Percentiles rank a stretch among this genome's conserved stretches.
phyloP scores from a whole-genome alignment of 2,888 invertebrate species.

The Chromoteleia sp. region DNA sequence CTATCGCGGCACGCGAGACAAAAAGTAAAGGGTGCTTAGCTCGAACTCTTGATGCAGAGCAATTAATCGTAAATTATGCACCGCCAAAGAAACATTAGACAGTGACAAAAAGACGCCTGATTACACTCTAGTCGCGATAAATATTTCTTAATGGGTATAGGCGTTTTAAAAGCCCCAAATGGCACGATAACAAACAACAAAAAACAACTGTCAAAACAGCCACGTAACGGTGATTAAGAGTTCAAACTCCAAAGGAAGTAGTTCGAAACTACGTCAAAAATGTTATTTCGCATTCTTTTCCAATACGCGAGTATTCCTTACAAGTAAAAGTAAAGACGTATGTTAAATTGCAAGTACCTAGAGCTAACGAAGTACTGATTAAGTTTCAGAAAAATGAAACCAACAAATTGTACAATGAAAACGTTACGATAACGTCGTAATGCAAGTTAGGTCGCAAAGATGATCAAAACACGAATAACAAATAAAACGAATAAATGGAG shows the following conservation, averaged over 20 bases:
- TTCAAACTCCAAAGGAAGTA: neutral
- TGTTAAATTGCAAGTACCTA: too few species aligned
- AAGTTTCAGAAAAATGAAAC: too few species aligned
- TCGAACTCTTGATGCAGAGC: conserved; percentile 69
- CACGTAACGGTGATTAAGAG: conserved; percentile 3
- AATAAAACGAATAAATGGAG: too few species aligned
- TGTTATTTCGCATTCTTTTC: too few species aligned
- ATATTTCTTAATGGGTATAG: conserved; percentile 54
- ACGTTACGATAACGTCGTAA: too few species aligned
- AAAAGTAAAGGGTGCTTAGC: conserved; percentile 60
- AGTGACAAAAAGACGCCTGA: conserved; percentile 50
- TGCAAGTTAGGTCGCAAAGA: too few species aligned
- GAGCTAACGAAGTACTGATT: too few species aligned
- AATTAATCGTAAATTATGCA: conserved; percentile 70
- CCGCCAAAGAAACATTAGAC: conserved; percentile 59
- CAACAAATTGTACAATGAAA: too few species aligned
- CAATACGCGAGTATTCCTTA: too few species aligned
- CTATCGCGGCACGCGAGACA: conserved; percentile 45
- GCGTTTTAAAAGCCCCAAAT: conserved; percentile 33
- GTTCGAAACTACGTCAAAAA: conserved; percentile 23
- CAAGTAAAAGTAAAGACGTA: too few species aligned
- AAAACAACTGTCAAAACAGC: conserved; percentile 22
- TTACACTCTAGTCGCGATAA: conserved; percentile 42
- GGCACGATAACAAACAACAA: conserved; percentile 10
- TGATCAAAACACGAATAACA: too few species aligned